phyloP scores from a whole-genome alignment of 2,797 vertebrate species.

The Eleutherodactylus coqui region DNA sequence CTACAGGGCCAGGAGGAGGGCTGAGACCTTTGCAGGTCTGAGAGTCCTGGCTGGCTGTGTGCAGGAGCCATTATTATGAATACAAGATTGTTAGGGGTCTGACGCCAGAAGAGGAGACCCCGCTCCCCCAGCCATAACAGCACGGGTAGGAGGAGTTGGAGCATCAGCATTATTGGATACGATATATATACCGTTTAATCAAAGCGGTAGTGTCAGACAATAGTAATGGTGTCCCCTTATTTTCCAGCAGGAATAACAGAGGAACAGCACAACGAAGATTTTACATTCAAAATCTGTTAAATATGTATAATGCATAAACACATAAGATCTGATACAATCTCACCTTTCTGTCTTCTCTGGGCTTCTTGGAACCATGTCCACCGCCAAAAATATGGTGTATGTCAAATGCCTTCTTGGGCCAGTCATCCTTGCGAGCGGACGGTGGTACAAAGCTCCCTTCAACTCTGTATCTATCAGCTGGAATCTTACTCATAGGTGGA shows the following conservation, averaged over 20 bases:
- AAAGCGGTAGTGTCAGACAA: too few relatives aligned
- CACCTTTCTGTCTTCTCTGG: conserved; percentile 88
- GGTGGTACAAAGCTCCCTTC: conserved; percentile 81
- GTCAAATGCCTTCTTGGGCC: conserved; percentile 90
- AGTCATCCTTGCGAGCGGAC: conserved; percentile 85
- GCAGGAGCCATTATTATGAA: too few relatives aligned
- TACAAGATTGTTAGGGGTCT: too few relatives aligned
- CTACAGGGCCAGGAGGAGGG: too few relatives aligned
- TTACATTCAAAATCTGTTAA: background rate
- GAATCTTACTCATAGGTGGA: conserved; percentile 97
- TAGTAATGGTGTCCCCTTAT: too few relatives aligned
- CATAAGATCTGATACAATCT: conserved; percentile 38
- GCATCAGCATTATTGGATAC: too few relatives aligned
- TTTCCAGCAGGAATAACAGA: background rate
- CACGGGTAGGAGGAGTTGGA: too few relatives aligned
- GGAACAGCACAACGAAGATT: background rate
- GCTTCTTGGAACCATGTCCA: conserved; percentile 76
- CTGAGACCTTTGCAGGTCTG: too few relatives aligned
- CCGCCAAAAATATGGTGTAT: conserved; percentile 78
- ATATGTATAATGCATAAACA: background rate
- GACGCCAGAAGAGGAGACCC: too few relatives aligned
- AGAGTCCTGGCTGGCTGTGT: too few relatives aligned
- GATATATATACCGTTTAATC: too few relatives aligned
- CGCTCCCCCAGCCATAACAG: too few relatives aligned
- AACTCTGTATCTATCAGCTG: conserved; percentile 92